Percentiles rank a stretch among this genome's conserved stretches.
Conservation (phyloP, 2,797 vertebrate genomes). For the Tenualosa thibaudeaui region DNA sequence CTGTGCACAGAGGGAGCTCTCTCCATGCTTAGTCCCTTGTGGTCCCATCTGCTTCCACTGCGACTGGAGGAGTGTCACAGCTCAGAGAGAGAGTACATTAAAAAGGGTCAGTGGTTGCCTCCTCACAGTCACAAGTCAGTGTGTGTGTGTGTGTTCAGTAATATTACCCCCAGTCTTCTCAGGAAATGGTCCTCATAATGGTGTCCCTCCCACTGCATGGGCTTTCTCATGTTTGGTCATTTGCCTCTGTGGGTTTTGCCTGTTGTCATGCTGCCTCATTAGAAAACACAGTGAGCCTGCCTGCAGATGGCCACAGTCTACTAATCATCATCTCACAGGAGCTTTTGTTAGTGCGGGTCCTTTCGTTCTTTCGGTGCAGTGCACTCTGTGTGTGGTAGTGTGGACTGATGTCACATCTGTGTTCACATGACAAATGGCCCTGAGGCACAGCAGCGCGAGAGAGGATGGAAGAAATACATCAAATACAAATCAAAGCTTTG, state of each 20-base stretch:
- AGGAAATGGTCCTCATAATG: not conserved
- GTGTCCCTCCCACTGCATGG: not conserved
- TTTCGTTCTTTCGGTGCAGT: not conserved
- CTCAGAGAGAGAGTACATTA: not conserved
- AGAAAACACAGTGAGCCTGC: not conserved
- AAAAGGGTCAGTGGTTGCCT: not conserved
- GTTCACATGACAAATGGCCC: not conserved
- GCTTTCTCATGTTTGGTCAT: not conserved
- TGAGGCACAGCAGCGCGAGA: not conserved
- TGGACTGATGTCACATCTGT: not conserved
- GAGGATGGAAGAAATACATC: not conserved
- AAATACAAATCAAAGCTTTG: not conserved
- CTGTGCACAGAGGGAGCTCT: not conserved
- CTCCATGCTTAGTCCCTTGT: not conserved
- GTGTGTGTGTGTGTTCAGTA: constrained; percentile 8
- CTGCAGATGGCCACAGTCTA: not conserved
- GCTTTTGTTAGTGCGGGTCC: not conserved
- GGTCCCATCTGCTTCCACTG: not conserved
- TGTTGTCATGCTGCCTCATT: not conserved
- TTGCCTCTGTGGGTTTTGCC: not conserved
- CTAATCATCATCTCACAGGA: not conserved
- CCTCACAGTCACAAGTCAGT: not conserved
- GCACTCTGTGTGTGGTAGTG: not conserved
- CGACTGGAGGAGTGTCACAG: not conserved
- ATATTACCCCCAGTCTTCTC: not conserved